Percentiles rank a stretch among this genome's conserved stretches.
These are phyloP conservation scores for Gallinago jamesoni DNA, from an alignment of 2,113 vertebrate genomes.

Conservation along the genomic window DNA sequence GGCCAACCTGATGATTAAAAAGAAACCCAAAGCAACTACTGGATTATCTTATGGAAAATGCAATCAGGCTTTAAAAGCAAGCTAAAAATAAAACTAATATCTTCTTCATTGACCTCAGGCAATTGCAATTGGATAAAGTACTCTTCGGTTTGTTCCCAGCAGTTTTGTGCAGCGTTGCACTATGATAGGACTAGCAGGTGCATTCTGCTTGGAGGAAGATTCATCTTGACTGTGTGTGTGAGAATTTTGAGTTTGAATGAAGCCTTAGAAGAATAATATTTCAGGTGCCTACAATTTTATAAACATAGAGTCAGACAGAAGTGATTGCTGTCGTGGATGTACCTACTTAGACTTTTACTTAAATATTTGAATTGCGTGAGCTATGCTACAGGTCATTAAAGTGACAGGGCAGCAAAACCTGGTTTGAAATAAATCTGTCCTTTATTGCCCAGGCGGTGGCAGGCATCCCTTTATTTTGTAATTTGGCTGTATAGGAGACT, in stretches of 20 bases:
- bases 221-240: slow-evolving; percentile 25
- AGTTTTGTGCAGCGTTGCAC: slow-evolving; percentile 47
- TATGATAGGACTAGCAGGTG: slow-evolving; percentile 56
- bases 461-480: neutral
- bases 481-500: neutral
- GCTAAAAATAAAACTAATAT: slow-evolving; percentile 70
- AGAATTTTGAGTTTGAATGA: slow-evolving; percentile 36
- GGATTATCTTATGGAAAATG: slow-evolving; percentile 56
- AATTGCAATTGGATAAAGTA: slow-evolving; percentile 59
- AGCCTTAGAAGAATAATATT: slow-evolving; percentile 23
- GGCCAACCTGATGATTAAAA: slow-evolving; percentile 29
- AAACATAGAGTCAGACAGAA: neutral
- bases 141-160: slow-evolving; percentile 58
- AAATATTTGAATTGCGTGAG: neutral
- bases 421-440: neutral
- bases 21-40: slow-evolving; percentile 27
- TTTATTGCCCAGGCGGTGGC: neutral
- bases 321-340: neutral
- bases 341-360: neutral
- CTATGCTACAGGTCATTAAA: neutral
- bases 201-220: slow-evolving; percentile 58
- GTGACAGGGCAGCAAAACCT: neutral
- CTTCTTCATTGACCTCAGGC: slow-evolving; percentile 61
- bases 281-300: neutral
- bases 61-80: slow-evolving; percentile 51